These are phyloP conservation scores for Brachyptera risi DNA, from an alignment of 2,888 invertebrate genomes.

Conservation along the genomic window DNA sequence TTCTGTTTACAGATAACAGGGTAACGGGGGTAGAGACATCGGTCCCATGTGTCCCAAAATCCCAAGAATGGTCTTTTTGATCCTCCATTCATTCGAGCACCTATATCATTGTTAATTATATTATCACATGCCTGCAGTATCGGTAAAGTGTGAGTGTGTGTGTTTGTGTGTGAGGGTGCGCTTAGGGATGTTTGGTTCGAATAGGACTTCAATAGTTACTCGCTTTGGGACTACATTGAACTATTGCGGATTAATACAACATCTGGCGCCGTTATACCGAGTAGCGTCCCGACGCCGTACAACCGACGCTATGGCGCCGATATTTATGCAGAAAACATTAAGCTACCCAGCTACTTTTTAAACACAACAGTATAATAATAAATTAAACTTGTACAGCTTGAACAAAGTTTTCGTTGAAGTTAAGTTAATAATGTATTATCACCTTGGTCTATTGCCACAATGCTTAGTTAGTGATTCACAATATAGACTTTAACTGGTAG, in stretches of 20 bases:
- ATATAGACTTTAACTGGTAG: neutral
- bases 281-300: neutral
- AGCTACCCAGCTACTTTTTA: neutral
- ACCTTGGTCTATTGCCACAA: neutral
- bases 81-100: neutral
- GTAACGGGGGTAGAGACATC: no score
- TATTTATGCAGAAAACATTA: conserved; percentile 7
- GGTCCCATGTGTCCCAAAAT: neutral
- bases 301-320: neutral
- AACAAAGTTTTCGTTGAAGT: neutral
- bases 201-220: no score
- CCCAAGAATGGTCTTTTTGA: neutral
- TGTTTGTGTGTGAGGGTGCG: no score
- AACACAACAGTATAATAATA: neutral
- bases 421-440: neutral
- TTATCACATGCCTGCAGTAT: neutral
- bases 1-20: no score
- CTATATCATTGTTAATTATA: neutral
- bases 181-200: neutral
- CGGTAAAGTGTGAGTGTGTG: neutral
- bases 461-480: neutral
- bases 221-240: neutral
- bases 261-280: neutral
- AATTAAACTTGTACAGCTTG: neutral
- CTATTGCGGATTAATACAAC: conserved; percentile 7